These are phyloP conservation scores for Rhinolophus ferrumequinum DNA, from an alignment of 2,113 vertebrate genomes.

Conservation along the genomic window DNA sequence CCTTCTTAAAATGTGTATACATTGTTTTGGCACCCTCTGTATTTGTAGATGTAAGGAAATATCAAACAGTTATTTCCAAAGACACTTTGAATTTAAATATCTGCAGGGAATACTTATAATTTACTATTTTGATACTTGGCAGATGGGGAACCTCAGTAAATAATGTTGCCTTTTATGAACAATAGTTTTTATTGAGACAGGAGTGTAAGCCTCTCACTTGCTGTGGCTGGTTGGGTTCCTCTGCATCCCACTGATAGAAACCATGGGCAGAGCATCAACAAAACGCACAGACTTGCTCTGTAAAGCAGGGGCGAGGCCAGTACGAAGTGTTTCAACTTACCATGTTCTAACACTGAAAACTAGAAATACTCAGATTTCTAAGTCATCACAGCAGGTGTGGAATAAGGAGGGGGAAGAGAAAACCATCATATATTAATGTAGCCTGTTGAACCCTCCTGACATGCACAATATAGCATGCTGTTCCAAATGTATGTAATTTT, in stretches of 20 bases:
- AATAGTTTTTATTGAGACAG: neutral
- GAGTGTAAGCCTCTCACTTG: neutral
- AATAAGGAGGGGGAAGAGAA: neutral
- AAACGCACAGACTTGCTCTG: neutral
- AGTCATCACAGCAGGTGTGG: neutral
- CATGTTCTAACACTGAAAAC: neutral
- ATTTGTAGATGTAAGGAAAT: constrained; percentile 13
- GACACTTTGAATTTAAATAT: neutral
- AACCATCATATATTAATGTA: neutral
- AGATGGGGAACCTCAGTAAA: constrained; percentile 26
- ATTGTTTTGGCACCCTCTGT: neutral
- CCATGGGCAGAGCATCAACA: neutral
- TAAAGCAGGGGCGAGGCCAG: neutral
- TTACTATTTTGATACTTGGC: neutral
- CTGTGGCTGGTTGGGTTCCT: neutral
- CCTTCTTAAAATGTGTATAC: no score
- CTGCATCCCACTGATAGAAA: neutral
- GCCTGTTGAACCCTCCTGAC: neutral
- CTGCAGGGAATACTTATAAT: constrained; percentile 9
- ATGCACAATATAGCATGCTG: neutral
- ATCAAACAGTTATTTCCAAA: neutral
- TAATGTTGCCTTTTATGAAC: constrained; percentile 18
- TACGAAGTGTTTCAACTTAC: constrained; percentile 4
- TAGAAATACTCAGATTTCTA: constrained; percentile 35
- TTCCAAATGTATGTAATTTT: constrained; percentile 47